A percentile compares a stretch with the other conserved stretches of the same genome.
phyloP scores from a whole-genome alignment of 2,888 invertebrate species.

The Pachydiplax longipennis region DNA sequence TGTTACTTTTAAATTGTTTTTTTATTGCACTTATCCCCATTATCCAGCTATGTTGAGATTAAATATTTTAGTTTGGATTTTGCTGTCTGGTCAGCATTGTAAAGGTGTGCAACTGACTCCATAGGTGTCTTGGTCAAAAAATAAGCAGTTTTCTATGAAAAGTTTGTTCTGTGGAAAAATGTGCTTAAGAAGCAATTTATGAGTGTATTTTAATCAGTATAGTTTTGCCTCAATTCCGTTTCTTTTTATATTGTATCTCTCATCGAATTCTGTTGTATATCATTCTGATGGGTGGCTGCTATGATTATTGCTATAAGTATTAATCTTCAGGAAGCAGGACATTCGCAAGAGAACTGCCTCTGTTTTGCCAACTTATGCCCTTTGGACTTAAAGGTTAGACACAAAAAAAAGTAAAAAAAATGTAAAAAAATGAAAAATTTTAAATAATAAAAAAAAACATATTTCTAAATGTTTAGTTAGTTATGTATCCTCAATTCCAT shows the following conservation, averaged over 20 bases:
- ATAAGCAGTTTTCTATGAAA: neutral
- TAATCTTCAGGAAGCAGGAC: neutral
- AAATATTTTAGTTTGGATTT: neutral
- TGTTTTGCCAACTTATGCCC: conserved; percentile 46
- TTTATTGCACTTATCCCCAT: neutral
- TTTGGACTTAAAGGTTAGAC: conserved; percentile 47
- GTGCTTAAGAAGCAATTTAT: neutral
- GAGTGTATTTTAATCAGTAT: neutral
- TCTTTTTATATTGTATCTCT: neutral
- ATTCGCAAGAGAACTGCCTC: neutral
- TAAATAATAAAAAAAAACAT: conserved; percentile 26
- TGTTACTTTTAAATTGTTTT: neutral
- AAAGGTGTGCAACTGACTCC: neutral
- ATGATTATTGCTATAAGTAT: neutral
- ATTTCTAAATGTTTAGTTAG: conserved; percentile 39
- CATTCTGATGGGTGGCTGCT: conserved; percentile 23
- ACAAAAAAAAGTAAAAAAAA: conserved; percentile 24
- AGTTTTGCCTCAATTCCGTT: neutral
- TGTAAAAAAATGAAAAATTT: conserved; percentile 32
- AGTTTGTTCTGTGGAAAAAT: neutral
- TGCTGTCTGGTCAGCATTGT: neutral
- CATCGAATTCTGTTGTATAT: neutral
- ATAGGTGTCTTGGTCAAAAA: neutral
- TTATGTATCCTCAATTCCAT: conserved; percentile 41
- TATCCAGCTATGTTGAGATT: neutral